Conservation (phyloP, 2,797 vertebrate species). For the Chelonia mydas region DNA sequence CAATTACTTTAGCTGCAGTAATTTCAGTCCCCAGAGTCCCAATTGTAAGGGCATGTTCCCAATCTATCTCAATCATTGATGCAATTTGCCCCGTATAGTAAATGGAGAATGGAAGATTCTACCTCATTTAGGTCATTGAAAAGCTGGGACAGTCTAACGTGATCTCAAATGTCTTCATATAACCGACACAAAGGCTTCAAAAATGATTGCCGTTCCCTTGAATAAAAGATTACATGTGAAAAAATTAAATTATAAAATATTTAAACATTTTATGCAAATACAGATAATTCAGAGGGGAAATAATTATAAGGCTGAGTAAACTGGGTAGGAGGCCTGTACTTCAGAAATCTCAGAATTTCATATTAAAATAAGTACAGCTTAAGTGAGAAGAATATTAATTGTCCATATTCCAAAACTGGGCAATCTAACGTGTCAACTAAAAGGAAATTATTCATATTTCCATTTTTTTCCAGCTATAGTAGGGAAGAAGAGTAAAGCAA, state of each 20-base stretch:
- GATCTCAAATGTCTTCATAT: background rate
- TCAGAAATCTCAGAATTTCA: slow-evolving; percentile 18
- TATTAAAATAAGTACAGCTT: background rate
- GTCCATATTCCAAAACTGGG: background rate
- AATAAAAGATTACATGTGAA: slow-evolving; percentile 5
- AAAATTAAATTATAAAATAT: slow-evolving; percentile 6
- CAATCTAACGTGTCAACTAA: background rate
- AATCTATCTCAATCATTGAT: slow-evolving; percentile 21
- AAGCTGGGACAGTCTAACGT: slow-evolving; percentile 11
- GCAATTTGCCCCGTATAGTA: background rate
- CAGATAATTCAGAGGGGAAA: background rate
- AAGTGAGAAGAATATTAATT: slow-evolving; percentile 25
- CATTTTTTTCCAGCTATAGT: background rate
- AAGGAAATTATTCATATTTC: background rate
- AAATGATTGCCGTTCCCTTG: background rate
- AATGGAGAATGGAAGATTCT: background rate
- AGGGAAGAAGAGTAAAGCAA: background rate
- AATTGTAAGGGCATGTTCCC: background rate
- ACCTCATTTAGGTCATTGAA: slow-evolving; percentile 15
- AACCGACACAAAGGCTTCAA: slow-evolving; percentile 5
- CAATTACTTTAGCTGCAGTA: background rate
- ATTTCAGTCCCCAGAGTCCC: slow-evolving; percentile 2
- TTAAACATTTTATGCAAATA: slow-evolving; percentile 34
- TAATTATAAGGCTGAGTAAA: slow-evolving; percentile 38
- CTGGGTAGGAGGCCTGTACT: background rate